Percentiles rank a stretch among this genome's conserved stretches.
phyloP scores from a whole-genome alignment of 2,113 vertebrate genomes.

The Spheniscus mendiculus region DNA sequence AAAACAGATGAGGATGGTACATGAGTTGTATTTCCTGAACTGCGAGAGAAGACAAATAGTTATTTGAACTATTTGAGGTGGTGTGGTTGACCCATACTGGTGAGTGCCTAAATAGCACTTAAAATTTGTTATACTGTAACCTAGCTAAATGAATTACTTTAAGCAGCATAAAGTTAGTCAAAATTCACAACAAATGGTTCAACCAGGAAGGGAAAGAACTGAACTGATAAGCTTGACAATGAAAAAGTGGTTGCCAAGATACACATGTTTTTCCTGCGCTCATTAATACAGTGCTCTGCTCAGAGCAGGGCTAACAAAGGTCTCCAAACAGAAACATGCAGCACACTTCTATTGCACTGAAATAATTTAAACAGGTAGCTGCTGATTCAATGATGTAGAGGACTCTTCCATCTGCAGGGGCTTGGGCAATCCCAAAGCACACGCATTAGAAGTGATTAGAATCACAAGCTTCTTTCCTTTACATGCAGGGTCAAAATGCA shows the following conservation, averaged over 20 bases:
- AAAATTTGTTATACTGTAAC: neutral
- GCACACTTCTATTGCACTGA: neutral
- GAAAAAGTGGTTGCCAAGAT: slow-evolving; percentile 9
- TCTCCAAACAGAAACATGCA: neutral
- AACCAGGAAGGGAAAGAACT: neutral
- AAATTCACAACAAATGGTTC: neutral
- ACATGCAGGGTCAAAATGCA: neutral
- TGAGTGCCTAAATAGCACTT: neutral
- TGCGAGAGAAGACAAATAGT: neutral
- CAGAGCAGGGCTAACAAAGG: neutral
- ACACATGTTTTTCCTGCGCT: neutral
- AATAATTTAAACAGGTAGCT: neutral
- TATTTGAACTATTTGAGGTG: neutral
- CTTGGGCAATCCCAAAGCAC: neutral
- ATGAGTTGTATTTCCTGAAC: neutral
- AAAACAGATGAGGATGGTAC: neutral
- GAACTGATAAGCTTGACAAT: neutral
- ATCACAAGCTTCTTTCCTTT: neutral
- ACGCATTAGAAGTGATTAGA: neutral
- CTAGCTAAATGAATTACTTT: neutral
- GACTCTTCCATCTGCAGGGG: neutral
- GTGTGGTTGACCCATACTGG: neutral
- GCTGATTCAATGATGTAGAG: neutral
- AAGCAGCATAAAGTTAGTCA: neutral
- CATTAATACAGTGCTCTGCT: neutral